Base-by-base conservation (phyloP, 2,113 vertebrate species). In the Cyprinus carpio region DNA sequence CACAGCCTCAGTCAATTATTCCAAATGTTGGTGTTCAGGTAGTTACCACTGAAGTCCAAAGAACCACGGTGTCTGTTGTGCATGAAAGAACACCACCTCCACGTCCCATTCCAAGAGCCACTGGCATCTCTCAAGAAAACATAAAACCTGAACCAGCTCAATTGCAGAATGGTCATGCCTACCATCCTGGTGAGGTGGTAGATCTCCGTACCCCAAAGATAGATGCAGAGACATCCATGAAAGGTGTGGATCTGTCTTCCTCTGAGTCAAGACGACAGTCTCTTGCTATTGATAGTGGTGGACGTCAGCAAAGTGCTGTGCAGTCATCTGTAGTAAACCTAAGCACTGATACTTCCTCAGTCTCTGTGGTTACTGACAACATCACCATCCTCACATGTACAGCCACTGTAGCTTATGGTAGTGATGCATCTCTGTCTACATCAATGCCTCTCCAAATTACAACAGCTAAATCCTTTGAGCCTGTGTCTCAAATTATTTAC, bases 281-380 rank as follows among this genome's bases (percentile, higher is more conserved):
- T 4, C 87, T 94, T 78, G 3, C 88, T 46, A 90, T 82, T 84
- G 96, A 98, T 75, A 23, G 84, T n/a, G 92, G 87, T 83, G 93
- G 91, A 72, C 94, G 95, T 67, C 96, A 96, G 82, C 95, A 94
- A 84, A 99, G 97, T 91, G 95, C 97, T 31, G 93, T 99, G 40
- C 97, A 98, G 64, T 96, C 98, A 80, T 92, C 96, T 85, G 94
- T 99, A 84, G 95, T 99, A 85, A 99, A 99, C 84, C 96, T 99
- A 27, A 99, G 97, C 82, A 91, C 95, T 78, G 93, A 94, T 1
- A 94, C 94, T 13, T 93, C 95, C 60, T 95, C 95, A 75, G 69
- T 96, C 81, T 92, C 96, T 79, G 85, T 96, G 82, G 91, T 94
- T 79, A 93, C 95, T 4, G 95, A 96, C 89, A 93, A 94, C 64